phyloP scores from a whole-genome alignment of 2,113 vertebrate species.

The Bettongia penicillata region DNA sequence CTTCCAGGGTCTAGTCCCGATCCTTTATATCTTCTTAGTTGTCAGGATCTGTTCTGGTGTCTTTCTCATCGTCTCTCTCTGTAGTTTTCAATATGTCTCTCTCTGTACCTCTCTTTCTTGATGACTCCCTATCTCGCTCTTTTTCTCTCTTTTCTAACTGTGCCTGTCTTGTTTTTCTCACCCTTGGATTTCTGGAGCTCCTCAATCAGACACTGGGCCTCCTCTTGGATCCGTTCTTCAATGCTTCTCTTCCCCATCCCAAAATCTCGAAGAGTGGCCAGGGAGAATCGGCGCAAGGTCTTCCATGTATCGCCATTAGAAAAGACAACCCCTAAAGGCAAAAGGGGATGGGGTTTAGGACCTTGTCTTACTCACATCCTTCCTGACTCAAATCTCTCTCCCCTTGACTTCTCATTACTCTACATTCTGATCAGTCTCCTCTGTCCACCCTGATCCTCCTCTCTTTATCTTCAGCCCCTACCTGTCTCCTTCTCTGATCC shows the following conservation, averaged over 20 bases:
- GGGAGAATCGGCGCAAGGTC: constrained; percentile 79
- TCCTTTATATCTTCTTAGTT: not conserved
- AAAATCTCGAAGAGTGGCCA: constrained; percentile 81
- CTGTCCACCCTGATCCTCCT: not conserved
- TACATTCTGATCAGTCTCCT: not conserved
- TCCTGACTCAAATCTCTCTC: not conserved
- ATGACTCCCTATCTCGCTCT: not conserved
- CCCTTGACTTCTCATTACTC: not conserved
- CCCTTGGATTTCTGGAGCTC: constrained; percentile 76
- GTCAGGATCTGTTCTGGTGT: not conserved
- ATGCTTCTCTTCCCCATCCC: constrained; percentile 83
- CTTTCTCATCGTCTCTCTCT: not conserved
- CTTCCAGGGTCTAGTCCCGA: not conserved
- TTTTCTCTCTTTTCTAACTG: not conserved
- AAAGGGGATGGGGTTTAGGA: fast-evolving
- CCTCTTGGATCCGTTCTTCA: constrained; percentile 81
- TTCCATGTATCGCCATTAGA: constrained; percentile 81
- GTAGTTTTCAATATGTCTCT: not conserved
- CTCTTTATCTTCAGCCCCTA: not conserved
- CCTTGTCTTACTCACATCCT: not conserved
- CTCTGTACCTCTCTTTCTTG: not conserved
- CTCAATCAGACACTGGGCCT: constrained; percentile 79
- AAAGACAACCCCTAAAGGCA: constrained; percentile 62
- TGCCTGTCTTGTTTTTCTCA: constrained; percentile 56
- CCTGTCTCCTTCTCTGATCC: fast-evolving